These are phyloP conservation scores for Apamea monoglypha DNA, from an alignment of 2,888 invertebrate species.

Conservation along the genomic window DNA sequence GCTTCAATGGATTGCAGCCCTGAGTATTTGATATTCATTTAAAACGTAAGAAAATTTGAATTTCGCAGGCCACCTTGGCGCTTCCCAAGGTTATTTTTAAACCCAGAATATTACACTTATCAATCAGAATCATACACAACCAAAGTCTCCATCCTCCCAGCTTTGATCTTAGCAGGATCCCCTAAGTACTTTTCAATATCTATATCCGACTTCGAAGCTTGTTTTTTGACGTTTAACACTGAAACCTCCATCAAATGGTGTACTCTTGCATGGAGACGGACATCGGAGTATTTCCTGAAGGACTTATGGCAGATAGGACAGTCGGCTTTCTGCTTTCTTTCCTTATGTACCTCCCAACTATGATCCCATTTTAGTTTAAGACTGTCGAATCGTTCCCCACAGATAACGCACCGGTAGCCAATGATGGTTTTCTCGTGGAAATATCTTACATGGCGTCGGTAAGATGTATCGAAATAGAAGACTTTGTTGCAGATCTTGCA, in stretches of 20 bases:
- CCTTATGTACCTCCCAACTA: slow-evolving; percentile 73
- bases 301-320: slow-evolving; percentile 73
- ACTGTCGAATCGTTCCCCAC: slow-evolving; percentile 55
- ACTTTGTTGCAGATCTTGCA: slow-evolving; percentile 69
- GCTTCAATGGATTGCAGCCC: too few relatives aligned
- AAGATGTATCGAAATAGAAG: slow-evolving; percentile 61
- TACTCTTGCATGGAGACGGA: slow-evolving; percentile 65
- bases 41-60: too few relatives aligned
- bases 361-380: slow-evolving; percentile 77
- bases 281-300: slow-evolving; percentile 73
- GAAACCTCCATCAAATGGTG: neutral
- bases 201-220: accelerated
- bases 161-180: neutral
- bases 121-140: slow-evolving; percentile 47
- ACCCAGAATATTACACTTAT: neutral
- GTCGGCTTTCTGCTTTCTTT: slow-evolving; percentile 70
- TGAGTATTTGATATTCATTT: too few relatives aligned
- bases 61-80: too few relatives aligned
- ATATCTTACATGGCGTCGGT: slow-evolving; percentile 64
- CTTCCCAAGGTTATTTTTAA: neutral
- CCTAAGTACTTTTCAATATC: neutral
- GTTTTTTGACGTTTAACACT: slow-evolving; percentile 1
- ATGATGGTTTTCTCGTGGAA: slow-evolving; percentile 1
- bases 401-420: slow-evolving; percentile 65
- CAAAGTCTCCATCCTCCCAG: slow-evolving; percentile 19